These are phyloP conservation scores for Rhagophthalmus giganteus DNA, from an alignment of 2,888 invertebrate genomes.

Conservation along the genomic window DNA sequence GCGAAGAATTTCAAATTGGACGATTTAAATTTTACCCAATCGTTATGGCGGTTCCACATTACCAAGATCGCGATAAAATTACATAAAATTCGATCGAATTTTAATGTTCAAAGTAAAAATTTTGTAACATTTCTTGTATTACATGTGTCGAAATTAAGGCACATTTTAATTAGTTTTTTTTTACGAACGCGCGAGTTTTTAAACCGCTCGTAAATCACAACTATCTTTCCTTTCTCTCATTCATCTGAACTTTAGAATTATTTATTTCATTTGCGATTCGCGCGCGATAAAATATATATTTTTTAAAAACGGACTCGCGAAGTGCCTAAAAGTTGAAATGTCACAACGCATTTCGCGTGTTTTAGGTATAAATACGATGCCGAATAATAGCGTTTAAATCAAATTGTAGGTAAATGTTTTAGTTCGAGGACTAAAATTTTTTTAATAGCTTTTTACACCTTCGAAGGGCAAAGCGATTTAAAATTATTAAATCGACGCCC, in stretches of 20 bases:
- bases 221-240: constrained; percentile 17
- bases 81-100: too few species aligned
- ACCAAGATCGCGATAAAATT: too few species aligned
- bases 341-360: neutral
- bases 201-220: constrained; percentile 9
- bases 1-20: too few species aligned
- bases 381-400: neutral
- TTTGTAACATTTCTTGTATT: too few species aligned
- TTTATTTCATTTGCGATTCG: constrained; percentile 8
- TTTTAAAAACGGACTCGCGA: too few species aligned
- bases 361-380: neutral
- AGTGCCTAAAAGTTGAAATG: neutral
- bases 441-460: neutral
- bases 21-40: too few species aligned
- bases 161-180: constrained; percentile 9
- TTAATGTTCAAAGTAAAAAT: too few species aligned
- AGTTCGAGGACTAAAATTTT: neutral
- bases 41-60: too few species aligned
- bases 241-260: constrained; percentile 14
- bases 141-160: constrained; percentile 9
- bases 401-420: neutral
- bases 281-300: neutral
- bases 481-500: neutral
- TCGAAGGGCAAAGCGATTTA: neutral
- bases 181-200: neutral